Conservation (phyloP, 2,888 invertebrate genomes). For the Ennomos quercinarius region DNA sequence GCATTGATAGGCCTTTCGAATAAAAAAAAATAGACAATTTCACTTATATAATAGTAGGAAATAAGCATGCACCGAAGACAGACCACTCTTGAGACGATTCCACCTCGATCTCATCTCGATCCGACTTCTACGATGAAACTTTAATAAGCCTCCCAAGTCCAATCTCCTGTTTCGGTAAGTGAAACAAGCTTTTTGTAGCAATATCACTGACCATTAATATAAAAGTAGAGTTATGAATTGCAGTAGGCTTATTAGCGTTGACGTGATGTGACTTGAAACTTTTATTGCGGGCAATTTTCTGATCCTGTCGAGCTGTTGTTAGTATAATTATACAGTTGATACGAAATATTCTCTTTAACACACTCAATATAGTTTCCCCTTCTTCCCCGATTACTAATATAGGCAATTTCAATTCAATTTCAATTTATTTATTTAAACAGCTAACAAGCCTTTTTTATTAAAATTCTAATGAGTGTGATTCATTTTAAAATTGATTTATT, state of each 20-base stretch:
- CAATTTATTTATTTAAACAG: too few relatives aligned
- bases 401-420: too few relatives aligned
- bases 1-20: too few relatives aligned
- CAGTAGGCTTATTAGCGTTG: constrained; percentile 22
- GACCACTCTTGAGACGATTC: constrained; percentile 32
- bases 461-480: too few relatives aligned
- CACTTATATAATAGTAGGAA: too few relatives aligned
- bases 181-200: constrained; percentile 21
- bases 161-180: constrained; percentile 25
- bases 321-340: too few relatives aligned
- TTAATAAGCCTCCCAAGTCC: constrained; percentile 36
- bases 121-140: constrained; percentile 1
- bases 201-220: constrained; percentile 21
- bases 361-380: too few relatives aligned
- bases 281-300: constrained; percentile 2
- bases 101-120: constrained; percentile 9
- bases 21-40: too few relatives aligned
- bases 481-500: too few relatives aligned
- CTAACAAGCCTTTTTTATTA: too few relatives aligned
- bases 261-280: constrained; percentile 10
- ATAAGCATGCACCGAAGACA: neutral
- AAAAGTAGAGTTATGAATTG: constrained; percentile 34
- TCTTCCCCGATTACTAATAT: too few relatives aligned
- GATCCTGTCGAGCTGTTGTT: neutral
- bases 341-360: too few relatives aligned